A percentile compares a stretch with the other conserved stretches of the same genome.
phyloP scores from a whole-genome alignment of 2,113 vertebrate genomes.

The Pachyramphus minor region DNA sequence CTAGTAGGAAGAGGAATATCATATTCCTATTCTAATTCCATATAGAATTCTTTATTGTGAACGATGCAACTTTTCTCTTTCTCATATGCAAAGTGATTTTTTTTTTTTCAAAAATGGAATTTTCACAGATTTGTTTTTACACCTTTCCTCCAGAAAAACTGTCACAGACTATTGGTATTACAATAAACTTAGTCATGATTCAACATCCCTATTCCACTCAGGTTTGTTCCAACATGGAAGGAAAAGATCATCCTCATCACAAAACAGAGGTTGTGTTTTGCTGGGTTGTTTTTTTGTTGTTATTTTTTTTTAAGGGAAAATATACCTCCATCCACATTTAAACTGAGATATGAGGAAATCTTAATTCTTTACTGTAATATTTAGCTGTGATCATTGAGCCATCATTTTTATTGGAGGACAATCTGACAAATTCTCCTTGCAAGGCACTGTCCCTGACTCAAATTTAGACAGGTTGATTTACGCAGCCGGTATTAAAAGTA shows the following conservation, averaged over 20 bases:
- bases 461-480: background rate
- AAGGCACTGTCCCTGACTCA: background rate
- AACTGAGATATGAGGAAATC: background rate
- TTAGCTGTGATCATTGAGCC: background rate
- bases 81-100: background rate
- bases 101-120: background rate
- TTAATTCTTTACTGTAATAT: background rate
- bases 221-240: background rate
- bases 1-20: background rate
- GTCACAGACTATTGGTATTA: background rate
- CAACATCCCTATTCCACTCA: background rate
- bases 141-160: background rate
- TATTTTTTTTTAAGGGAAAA: background rate
- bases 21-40: background rate
- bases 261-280: background rate
- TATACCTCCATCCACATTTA: background rate
- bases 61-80: background rate
- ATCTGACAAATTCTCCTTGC: background rate
- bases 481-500: background rate
- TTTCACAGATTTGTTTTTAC: background rate
- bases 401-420: background rate
- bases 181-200: background rate
- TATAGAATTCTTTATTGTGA: background rate
- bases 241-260: background rate
- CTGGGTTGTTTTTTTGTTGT: background rate